Conservation (phyloP, 2,113 vertebrate genomes). For the Electrona antarctica region DNA sequence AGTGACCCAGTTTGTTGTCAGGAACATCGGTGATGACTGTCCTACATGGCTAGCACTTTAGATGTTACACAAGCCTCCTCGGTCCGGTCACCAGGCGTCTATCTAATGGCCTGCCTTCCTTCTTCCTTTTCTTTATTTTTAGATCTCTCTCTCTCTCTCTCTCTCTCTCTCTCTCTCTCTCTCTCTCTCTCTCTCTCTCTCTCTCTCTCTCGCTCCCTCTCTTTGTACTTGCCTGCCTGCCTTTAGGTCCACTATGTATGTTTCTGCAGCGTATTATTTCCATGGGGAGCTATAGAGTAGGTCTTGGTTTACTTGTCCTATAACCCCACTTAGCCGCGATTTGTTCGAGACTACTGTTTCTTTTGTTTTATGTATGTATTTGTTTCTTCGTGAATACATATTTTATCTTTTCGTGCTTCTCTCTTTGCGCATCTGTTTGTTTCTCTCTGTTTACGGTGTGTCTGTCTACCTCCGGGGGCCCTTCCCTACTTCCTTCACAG, state of each 20-base stretch:
- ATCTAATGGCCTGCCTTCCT: slow-evolving; percentile 52
- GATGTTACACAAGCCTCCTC: slow-evolving; percentile 67
- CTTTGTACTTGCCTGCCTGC: slow-evolving; percentile 55
- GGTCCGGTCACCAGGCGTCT: slow-evolving; percentile 44
- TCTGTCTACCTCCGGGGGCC: too few relatives aligned
- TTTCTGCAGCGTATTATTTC: slow-evolving; percentile 58
- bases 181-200: background rate
- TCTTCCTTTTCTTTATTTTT: slow-evolving; percentile 7
- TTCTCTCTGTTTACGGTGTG: too few relatives aligned
- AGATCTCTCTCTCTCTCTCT: background rate
- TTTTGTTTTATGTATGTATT: background rate
- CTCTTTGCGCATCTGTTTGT: slow-evolving; percentile 16
- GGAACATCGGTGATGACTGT: slow-evolving; percentile 71
- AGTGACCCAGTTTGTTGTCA: slow-evolving; percentile 76
- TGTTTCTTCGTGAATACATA: too few relatives aligned
- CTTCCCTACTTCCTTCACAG: too few relatives aligned
- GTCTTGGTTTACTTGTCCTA: slow-evolving; percentile 36
- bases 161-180: background rate
- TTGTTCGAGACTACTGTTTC: slow-evolving; percentile 40
- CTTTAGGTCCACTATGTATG: slow-evolving; percentile 59
- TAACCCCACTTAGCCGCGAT: slow-evolving; percentile 26
- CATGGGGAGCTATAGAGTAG: background rate
- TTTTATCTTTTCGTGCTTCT: slow-evolving; percentile 38
- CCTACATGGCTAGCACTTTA: slow-evolving; percentile 71
- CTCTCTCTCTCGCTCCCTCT: background rate